Evolutionary conservation across 2,888 invertebrate genomes (phyloP).

Genomic region (Anthoptus insignis): DNA sequence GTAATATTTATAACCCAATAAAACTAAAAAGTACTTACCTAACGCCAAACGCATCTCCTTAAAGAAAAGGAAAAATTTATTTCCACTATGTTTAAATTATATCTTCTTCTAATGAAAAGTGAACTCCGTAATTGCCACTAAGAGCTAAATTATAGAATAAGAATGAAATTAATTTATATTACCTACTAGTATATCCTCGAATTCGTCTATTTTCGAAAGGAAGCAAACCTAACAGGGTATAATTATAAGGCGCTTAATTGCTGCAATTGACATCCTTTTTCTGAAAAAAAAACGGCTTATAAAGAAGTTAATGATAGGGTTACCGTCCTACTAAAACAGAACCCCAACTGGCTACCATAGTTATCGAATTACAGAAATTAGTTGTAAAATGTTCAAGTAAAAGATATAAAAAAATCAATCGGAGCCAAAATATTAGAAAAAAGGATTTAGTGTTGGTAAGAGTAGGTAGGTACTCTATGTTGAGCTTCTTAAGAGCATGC

Average conservation of each 20-base stretch:
- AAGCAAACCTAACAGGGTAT: constrained; percentile 72
- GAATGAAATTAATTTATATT: constrained; percentile 69
- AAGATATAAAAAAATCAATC: too few species aligned
- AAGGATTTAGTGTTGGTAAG: too few species aligned
- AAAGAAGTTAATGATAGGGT: constrained; percentile 76
- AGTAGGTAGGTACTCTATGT: too few species aligned
- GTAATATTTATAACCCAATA: constrained; percentile 25
- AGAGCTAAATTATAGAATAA: constrained; percentile 63
- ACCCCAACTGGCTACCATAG: background rate
- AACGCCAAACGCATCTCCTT: too few species aligned
- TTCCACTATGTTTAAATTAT: constrained; percentile 3
- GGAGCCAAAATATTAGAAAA: too few species aligned
- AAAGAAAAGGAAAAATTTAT: background rate
- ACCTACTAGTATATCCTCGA: constrained; percentile 55
- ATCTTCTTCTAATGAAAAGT: constrained; percentile 28
- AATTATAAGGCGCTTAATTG: constrained; percentile 76
- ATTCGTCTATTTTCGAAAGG: constrained; percentile 60
- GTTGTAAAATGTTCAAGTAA: too few species aligned
- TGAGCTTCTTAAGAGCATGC: too few species aligned
- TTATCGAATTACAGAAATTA: background rate
- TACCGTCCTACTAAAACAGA: constrained; percentile 44
- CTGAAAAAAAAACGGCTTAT: constrained; percentile 65
- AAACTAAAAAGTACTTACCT: constrained; percentile 6
- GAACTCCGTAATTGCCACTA: constrained; percentile 57
- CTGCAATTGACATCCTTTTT: constrained; percentile 75